These are phyloP conservation scores for Petromus typicus DNA, from an alignment of 2,113 vertebrate genomes.

Conservation along the genomic window DNA sequence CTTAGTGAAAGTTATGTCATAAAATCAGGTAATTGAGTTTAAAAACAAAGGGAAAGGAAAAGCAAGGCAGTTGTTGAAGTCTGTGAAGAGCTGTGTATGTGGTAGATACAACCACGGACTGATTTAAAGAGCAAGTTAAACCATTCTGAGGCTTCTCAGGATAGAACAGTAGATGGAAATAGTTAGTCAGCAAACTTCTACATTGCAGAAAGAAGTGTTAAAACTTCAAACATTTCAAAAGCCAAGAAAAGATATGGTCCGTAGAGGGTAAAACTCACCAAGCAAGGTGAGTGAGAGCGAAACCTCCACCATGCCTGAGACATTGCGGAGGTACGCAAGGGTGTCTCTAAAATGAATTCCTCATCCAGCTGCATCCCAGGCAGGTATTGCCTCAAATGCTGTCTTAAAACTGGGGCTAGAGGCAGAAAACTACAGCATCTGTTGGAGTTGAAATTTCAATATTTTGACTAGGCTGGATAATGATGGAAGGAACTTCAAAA, in stretches of 20 bases:
- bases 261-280: neutral
- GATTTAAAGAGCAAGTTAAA: neutral
- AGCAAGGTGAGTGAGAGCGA: neutral
- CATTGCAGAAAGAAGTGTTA: neutral
- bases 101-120: neutral
- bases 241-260: neutral
- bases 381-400: neutral
- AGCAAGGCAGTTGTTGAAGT: neutral
- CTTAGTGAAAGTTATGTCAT: neutral
- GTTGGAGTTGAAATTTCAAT: neutral
- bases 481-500: neutral
- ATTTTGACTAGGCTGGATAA: neutral
- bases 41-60: neutral
- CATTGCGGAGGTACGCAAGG: neutral
- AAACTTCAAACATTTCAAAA: neutral
- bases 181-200: neutral
- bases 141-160: conserved; percentile 1
- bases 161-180: neutral
- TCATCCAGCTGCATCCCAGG: neutral
- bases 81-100: neutral
- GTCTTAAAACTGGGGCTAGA: accelerated
- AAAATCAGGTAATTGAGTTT: neutral
- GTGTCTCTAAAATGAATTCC: neutral
- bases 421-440: neutral
- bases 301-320: neutral